Percentiles rank a stretch among this genome's conserved stretches.
These are phyloP conservation scores for Coptodon rendalli DNA, from an alignment of 2,113 vertebrate genomes.

Conservation along the genomic window DNA sequence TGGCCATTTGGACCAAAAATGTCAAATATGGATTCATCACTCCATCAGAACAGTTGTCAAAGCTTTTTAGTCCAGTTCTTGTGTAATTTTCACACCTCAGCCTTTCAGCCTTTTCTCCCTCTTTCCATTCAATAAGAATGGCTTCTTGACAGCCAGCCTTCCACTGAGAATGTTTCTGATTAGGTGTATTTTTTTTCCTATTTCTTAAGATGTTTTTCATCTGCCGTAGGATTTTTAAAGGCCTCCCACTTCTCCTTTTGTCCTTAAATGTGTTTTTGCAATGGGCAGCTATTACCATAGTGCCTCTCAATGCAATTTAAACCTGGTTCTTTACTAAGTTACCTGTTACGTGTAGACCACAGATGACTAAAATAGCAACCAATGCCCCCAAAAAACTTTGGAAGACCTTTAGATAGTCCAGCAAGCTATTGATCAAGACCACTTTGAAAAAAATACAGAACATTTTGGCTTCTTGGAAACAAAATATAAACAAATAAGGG, in stretches of 20 bases:
- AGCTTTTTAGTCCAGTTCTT: background rate
- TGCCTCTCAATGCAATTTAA: background rate
- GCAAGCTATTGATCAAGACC: background rate
- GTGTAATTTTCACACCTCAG: background rate
- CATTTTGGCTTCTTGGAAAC: background rate
- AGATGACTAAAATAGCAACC: background rate
- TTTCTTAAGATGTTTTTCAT: background rate
- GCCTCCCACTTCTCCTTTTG: background rate
- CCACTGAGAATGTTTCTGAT: background rate
- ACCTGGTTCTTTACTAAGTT: background rate
- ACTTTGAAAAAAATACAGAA: background rate
- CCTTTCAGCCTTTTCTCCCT: background rate
- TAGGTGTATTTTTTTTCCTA: rapidly evolving
- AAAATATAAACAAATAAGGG: background rate
- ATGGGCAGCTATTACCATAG: background rate
- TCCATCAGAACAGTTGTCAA: background rate
- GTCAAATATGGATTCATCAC: background rate
- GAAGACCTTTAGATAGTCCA: background rate
- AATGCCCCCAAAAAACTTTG: background rate
- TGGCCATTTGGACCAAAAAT: background rate
- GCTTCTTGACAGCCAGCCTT: background rate
- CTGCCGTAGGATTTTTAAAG: background rate
- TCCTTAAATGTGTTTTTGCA: background rate
- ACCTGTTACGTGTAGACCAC: background rate
- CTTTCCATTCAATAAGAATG: background rate